Evolutionary conservation across 1,140 invertebrate species (phyloP).

Genomic region (Harlomillsia oculata): DNA sequence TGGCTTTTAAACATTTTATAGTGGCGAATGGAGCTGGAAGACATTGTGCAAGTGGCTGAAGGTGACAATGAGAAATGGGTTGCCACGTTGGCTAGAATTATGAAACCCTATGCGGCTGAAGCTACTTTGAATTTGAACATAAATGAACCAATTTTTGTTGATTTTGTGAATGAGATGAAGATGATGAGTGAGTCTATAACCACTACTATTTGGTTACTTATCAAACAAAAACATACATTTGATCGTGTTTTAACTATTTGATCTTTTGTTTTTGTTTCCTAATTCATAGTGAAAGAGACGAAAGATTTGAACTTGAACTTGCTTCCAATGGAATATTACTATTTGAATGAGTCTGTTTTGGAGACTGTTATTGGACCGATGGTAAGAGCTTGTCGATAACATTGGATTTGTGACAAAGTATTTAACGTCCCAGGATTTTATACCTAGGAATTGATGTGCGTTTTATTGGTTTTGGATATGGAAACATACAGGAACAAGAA

Average conservation of each 20-base stretch:
- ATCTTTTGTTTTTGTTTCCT: constrained; percentile 20
- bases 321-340: constrained; percentile 89
- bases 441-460: too few species aligned
- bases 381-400: constrained; percentile 31
- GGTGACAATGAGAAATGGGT: constrained; percentile 92
- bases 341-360: constrained; percentile 86
- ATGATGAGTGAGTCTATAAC: constrained; percentile 55
- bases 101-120: constrained; percentile 80
- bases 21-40: constrained; percentile 86
- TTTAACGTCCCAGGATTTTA: too few species aligned
- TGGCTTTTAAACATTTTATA: too few species aligned
- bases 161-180: constrained; percentile 75
- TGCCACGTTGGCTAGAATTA: constrained; percentile 86
- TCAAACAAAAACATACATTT: background rate
- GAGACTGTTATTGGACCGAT: constrained; percentile 65
- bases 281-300: too few species aligned
- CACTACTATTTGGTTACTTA: background rate
- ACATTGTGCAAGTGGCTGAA: constrained; percentile 82
- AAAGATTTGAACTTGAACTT: constrained; percentile 78
- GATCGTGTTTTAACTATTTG: background rate
- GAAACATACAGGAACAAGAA: constrained; percentile 40
- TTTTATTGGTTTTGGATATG: too few species aligned
- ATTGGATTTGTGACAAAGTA: background rate
- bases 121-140: constrained; percentile 68
- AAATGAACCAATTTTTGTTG: constrained; percentile 73